Percentiles rank a stretch among this genome's conserved stretches.
Conservation (phyloP, 2,797 vertebrate genomes). For the Orientallactaga sibirica region DNA sequence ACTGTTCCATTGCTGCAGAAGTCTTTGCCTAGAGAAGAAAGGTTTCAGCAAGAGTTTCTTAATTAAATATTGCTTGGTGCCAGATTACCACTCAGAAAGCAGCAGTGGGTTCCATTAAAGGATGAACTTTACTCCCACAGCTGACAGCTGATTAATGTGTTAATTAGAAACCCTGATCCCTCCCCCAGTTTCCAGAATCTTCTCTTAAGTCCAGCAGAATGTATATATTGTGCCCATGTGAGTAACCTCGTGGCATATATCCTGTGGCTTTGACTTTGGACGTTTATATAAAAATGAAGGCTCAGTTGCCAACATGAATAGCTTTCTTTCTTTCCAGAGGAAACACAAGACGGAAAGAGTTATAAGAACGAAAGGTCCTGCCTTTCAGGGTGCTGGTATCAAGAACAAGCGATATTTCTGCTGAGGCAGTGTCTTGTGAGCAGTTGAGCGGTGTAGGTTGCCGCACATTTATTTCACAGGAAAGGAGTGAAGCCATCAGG, state of each 20-base stretch:
- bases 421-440: constrained; percentile 87
- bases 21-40: constrained; percentile 53
- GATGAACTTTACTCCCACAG: constrained; percentile 89
- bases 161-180: constrained; percentile 88
- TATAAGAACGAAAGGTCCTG: constrained; percentile 77
- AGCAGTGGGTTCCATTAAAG: constrained; percentile 86
- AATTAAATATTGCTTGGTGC: constrained; percentile 86
- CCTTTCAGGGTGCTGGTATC: constrained; percentile 76
- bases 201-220: constrained; percentile 87
- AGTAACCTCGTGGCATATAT: constrained; percentile 63
- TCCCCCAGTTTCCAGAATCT: constrained; percentile 85
- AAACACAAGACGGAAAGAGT: constrained; percentile 74
- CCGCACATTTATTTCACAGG: constrained; percentile 84
- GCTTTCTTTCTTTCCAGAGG: constrained; percentile 77
- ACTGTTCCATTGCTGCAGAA: constrained; percentile 54
- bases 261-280: constrained; percentile 79
- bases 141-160: constrained; percentile 92
- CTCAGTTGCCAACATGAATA: constrained; percentile 79
- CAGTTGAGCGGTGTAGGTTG: constrained; percentile 81
- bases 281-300: constrained; percentile 86
- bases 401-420: constrained; percentile 84
- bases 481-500: constrained; percentile 86
- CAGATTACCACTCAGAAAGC: constrained; percentile 88
- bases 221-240: constrained; percentile 75
- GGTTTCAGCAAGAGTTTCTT: constrained; percentile 78